Evolutionary conservation across 2,797 vertebrate species (phyloP), one percentile per base, ranked within the genome.

Genomic region (Peromyscus eremicus): DNA sequence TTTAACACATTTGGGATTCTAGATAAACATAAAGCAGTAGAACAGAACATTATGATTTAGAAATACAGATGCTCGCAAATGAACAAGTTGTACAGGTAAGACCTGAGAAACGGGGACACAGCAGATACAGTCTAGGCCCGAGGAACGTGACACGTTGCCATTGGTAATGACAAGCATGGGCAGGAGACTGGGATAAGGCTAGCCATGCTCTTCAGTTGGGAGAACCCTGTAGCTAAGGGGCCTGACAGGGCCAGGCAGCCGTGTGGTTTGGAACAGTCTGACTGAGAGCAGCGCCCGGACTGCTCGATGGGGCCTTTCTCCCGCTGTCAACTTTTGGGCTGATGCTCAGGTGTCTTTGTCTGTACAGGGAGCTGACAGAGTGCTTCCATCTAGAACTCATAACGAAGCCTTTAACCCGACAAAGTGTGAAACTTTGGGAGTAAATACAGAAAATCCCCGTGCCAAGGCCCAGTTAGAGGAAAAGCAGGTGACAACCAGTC

Each of bases 341-440:
- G 34, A 83, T 0, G 52, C 4, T 3, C 12, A 89, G 13, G 32
- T 21, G 3, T 0, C 79, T 85, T 21, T 34, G n/a, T 21, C 37
- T 75, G 43, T 29, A 8, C 11, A 10, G 87, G 80, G 46, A 66
- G 49, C 55, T 71, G n/a, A 80, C 40, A 62, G 80, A 75, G 11
- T 2, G 55, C 17, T 73, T 95, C 43, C 17, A 14, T 7, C 68
- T 49, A 71, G 75, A 95, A 81, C 37, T 66, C n/a, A 43, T 46
- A 16, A 34, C 12, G 49, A 46, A 70, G 90, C 52, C 75, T 43
- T 49, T 52, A 81, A 70, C 37, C 46, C 68, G 40, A 94, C 88
- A 89, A 85, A 94, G 49, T 34, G 73, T 6, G 49, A 94, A 55
- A 83, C 57, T 94, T 94, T 77, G 73, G 80, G 49, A 93, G 80